Base-by-base conservation (phyloP, 2,113 vertebrate genomes). In the Amblyopsis rosae region DNA sequence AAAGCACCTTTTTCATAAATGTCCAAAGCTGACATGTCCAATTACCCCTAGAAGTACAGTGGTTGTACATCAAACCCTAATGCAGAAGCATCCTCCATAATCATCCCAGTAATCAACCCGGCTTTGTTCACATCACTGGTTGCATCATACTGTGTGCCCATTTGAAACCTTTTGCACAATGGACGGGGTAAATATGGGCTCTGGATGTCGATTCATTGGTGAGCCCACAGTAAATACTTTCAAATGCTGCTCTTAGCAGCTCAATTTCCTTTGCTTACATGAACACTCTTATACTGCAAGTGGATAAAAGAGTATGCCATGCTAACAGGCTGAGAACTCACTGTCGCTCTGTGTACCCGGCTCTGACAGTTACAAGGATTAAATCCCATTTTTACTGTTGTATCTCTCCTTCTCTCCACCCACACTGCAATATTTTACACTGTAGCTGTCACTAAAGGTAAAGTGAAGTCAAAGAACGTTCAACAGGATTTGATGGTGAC, bases 381-480 rank as follows among this genome's bases (percentile, higher is more conserved):
- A 33, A 19, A 53, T 65, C 69, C 50, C 41, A 59, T 69, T 12
- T 33, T 41, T 50, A 15, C 62, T 12, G 12, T 13, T 51, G 12
- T 51, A 8, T 50, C 49, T 63, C 59, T 67, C 19, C 58, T 62
- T 70, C 16, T 56, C 13, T 13, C 11, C 49, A 12, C 49, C 13
- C 49, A 7, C 62, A 60, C 47, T 26, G 12, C 16, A 41, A 33
- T 19, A 8, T 79, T 67, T 1, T 73, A 59, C 13, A 13, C 15
- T 61, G 51, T 65, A 55, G 56, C 65, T 62, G 32, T 73, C 61
- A 46, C 33, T 15, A 65, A 75, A 58, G 53, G 62, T 65, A 46
- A 69, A 73, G 59, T 65, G 70, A 70, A 67, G 68, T 65, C 58
- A 60, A 57, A 35, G 67, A 59, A 53, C 54, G 47, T 74, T 68